Evolutionary conservation across 2,888 invertebrate species (phyloP), one percentile per base, ranked within the genome.

Genomic region (Luffia ferchaultella): DNA sequence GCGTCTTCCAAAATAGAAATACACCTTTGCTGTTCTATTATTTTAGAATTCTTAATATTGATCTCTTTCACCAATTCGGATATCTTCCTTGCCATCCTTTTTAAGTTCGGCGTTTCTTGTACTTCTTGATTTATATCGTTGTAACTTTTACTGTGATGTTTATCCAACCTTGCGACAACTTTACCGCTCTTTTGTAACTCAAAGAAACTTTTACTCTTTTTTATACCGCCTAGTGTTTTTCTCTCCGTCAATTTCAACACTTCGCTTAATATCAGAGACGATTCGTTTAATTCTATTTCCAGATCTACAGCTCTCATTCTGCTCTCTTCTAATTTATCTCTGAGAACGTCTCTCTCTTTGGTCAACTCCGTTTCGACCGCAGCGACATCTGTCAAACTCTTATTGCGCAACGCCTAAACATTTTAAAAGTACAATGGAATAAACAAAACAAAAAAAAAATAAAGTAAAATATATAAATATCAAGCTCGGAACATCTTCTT

Each of bases 141-240:
- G 60, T 68, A 68, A 57, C 82, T 79, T 60, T 68, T 76, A 62
- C 83, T 83, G 60, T 71, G 69, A 70, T 45, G 42, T 68, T 78
- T 85, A 65, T 82, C 84, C 60, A 85, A 74, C 73, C 86, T 85
- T 76, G 82, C 82, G 67, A 79, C 85, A 79, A 85, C 84, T 83
- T 84, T 86, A 83, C 85, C 84, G 75, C 83, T 86, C 69, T 86
- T 85, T 68, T 85, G 84, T 55, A 83, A 63, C 60, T 82, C 83
- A 58, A 78, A 78, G 64, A 75, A 79, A 62, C 79, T 82, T 63
- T 70, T 77, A 55, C 78, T 76, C 52, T 77, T 72, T 60, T 79
- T 78, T 53, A 82, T 72, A 50, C 65, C 65, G 52, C 60, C 64
- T 41, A 75, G 60, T 50, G 76, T 74, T 58, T 68, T 68, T 52